Percentiles rank a stretch among this genome's conserved stretches.
Evolutionary conservation across 2,888 invertebrate genomes (phyloP).

Genomic region (Anthophora plumipes): DNA sequence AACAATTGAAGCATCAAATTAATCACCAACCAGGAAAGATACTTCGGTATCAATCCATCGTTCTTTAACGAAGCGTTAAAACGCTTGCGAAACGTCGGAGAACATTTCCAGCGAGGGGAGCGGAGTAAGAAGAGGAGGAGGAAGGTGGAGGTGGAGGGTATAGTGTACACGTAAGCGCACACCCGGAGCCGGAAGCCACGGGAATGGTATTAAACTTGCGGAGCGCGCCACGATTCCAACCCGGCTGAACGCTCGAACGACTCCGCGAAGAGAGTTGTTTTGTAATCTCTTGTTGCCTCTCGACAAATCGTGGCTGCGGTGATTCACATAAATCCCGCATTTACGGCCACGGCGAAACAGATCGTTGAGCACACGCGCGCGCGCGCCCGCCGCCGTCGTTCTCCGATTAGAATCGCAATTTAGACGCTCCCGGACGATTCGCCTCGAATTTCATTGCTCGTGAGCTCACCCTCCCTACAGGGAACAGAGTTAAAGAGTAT

Average conservation of each 20-base stretch:
- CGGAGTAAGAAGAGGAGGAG: no score
- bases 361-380: conserved; percentile 51
- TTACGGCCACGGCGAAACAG: conserved; percentile 62
- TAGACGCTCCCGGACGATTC: conserved; percentile 67
- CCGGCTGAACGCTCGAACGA: conserved; percentile 21
- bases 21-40: background rate
- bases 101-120: background rate
- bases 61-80: conserved; percentile 20
- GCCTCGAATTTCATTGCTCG: conserved; percentile 71
- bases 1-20: background rate
- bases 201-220: conserved; percentile 2
- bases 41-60: background rate
- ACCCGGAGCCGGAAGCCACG: conserved; percentile 12
- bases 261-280: conserved; percentile 35
- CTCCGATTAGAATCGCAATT: conserved; percentile 71
- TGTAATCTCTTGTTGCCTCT: conserved; percentile 26
- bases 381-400: conserved; percentile 13
- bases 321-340: conserved; percentile 59
- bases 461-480: conserved; percentile 37
- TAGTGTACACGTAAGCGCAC: background rate
- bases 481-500: conserved; percentile 50
- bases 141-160: background rate
- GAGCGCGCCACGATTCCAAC: background rate
- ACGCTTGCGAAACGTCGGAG: conserved; percentile 4
- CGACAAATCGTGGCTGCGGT: conserved; percentile 51